Conservation (phyloP, 1,140 invertebrate genomes). For the Periplaneta americana region DNA sequence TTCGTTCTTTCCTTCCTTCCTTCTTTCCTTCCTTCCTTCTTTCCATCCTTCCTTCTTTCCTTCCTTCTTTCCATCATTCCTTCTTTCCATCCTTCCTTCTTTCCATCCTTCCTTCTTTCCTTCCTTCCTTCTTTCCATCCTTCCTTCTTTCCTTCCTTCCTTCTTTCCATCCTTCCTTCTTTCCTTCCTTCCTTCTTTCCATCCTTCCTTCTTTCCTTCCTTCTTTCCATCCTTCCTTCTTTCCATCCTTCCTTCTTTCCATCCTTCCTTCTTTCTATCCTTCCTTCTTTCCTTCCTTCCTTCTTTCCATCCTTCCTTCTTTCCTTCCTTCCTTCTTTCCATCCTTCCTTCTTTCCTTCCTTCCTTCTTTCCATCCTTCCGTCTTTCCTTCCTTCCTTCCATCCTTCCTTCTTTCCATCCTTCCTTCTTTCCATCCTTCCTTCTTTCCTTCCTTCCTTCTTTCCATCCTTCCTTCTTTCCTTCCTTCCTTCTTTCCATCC, state of each 20-base stretch:
- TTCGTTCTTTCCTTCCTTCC: slow-evolving; percentile 9
- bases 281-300: slow-evolving; percentile 13
- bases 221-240: slow-evolving; percentile 18
- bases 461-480: slow-evolving; percentile 6
- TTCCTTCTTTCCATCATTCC: slow-evolving; percentile 4
- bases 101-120: slow-evolving; percentile 14
- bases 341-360: slow-evolving; percentile 19
- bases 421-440: slow-evolving; percentile 4
- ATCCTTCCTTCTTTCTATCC: slow-evolving; percentile 10
- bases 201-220: too few species aligned
- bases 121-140: slow-evolving; percentile 10
- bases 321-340: slow-evolving; percentile 18
- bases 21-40: slow-evolving; percentile 12
- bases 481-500: not conserved
- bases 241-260: slow-evolving; percentile 1
- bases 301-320: slow-evolving; percentile 18
- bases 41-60: slow-evolving; percentile 9
- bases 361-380: slow-evolving; percentile 18
- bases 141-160: slow-evolving; percentile 13
- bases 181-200: too few species aligned
- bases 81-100: slow-evolving; percentile 17
- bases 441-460: slow-evolving; percentile 6
- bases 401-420: slow-evolving; percentile 10
- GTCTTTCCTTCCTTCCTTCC: slow-evolving; percentile 17
- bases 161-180: slow-evolving; percentile 10